Percentiles rank a stretch among this genome's conserved stretches.
Conservation (phyloP, 2,888 invertebrate species). For the Nemapogon koenigi region DNA sequence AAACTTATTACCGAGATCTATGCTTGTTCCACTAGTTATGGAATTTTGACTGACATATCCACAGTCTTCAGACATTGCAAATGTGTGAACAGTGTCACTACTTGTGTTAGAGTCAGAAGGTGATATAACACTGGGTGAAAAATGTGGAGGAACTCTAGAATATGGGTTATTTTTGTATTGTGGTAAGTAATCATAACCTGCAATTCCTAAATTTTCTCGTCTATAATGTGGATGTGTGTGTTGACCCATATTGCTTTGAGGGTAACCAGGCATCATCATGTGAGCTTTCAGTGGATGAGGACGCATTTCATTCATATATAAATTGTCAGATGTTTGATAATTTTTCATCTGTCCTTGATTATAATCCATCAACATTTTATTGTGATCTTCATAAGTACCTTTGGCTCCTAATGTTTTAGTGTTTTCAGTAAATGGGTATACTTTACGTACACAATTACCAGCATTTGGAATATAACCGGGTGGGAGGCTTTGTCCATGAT, state of each 20-base stretch:
- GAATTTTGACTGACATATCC: conserved; percentile 59
- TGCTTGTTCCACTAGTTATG: conserved; percentile 45
- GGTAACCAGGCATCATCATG: conserved; percentile 34
- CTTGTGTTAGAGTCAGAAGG: conserved; percentile 52
- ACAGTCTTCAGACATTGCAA: conserved; percentile 58
- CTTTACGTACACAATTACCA: conserved; percentile 39
- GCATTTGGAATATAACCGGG: conserved; percentile 31
- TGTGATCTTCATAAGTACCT: conserved; percentile 35
- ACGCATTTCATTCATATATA: conserved; percentile 38
- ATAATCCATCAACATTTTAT: conserved; percentile 42
- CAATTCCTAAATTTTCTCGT: conserved; percentile 35
- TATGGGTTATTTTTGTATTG: conserved; percentile 37
- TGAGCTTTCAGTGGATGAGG: conserved; percentile 34
- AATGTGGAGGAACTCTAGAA: conserved; percentile 38
- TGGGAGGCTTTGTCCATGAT: conserved; percentile 41
- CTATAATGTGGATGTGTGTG: conserved; percentile 34
- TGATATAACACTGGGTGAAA: conserved; percentile 48
- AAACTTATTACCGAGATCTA: conserved; percentile 23
- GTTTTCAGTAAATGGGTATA: conserved; percentile 37
- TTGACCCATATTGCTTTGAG: conserved; percentile 30
- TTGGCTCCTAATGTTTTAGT: conserved; percentile 33
- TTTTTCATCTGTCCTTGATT: conserved; percentile 35
- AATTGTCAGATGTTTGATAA: conserved; percentile 33
- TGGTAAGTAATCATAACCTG: conserved; percentile 39
- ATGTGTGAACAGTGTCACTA: conserved; percentile 39